Base-by-base conservation (phyloP, 2,113 vertebrate species). In the Noturus placidus region DNA sequence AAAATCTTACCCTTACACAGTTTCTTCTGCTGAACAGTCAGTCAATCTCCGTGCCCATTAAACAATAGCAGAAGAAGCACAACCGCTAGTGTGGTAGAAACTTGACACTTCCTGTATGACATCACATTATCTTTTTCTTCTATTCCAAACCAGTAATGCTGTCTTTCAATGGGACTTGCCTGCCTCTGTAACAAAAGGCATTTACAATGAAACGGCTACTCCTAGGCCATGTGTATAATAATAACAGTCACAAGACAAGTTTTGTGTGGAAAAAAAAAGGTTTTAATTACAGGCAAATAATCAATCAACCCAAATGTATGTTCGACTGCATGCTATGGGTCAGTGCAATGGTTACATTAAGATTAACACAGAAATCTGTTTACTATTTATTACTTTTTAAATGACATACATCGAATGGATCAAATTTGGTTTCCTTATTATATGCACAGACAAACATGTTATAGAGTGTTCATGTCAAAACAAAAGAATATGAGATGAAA, bases 231-330 rank as follows among this genome's bases (percentile, higher is more conserved):
- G 11, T 63, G 20, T 35, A 65, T 8, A 15, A 6, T 38, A 81
- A 65, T 14, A 38, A 83, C 52, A 35, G 7, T 35, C 22, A 61
- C 52, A 72, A 69, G 11, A 63, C 13, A 27, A 20, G 50, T 33
- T n/a, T 54, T 59, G n/a, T 5, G 82, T 61, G 9, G 4, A 33
- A 10, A 80, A 33, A 83, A 77, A 20, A 7, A 22, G 1, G 7
- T 17, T 84, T 83, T 80, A 87, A 84, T 86, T 57, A 65, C 30
- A 19, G 52, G 9, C 56, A 74, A 42, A 63, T 83, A 10, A 81
- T 33, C 3, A 57, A 8, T 79, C 25, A 6, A 70, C 38, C 5
- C 27, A 72, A 33, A 54, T 19, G 25, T n/a, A 65, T 52, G 57
- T 8, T 72, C 8, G 69, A 38, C 69, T 20, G 4, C 22, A 46